Evolutionary conservation across 1,140 invertebrate genomes (phyloP), one percentile per base, ranked within the genome.

Genomic region (Saccostrea cuccullata): DNA sequence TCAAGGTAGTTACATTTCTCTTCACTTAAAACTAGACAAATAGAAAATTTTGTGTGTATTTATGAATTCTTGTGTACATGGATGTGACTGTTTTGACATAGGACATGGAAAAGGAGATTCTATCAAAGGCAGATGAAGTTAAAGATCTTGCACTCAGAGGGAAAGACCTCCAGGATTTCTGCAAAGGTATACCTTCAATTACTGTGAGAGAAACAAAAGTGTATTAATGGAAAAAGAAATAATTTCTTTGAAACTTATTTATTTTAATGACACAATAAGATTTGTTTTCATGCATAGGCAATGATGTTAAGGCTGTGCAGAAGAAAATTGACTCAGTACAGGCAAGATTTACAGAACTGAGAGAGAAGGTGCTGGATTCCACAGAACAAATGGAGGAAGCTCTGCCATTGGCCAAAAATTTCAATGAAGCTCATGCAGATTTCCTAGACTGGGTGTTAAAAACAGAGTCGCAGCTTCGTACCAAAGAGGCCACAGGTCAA

Each of bases 401-500:
- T 0, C 93, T 99, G 86, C 98, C 98, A 2, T 94, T 99, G 20
- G 98, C 99, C 1, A 97, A 98, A 92, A 98, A 98, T 93, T 98
- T 99, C 96, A 98, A 99, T 93, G 97, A 97, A 84, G 97, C 97
- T 82, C 98, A 99, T 94, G 97, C 97, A 90, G 96, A 97, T 84
- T 95, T 99, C 1, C 96, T 97, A 70, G 97, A 98, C 89, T 99
- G 98, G 98, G 98, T 99, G 97, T 96, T 98, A 90, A 97, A 96
- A n/a, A 98, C 98, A 2, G 99, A 99, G 94, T 96, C 97, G 0
- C 97, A 97, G 36, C 94, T 99, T 4, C 89, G 94, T 88, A 91
- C 92, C 30, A 91, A 93, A 85, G 94, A 94, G 56, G 82, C 88
- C 8, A 89, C 87, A 67, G 93, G 92, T 60, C 88, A 88, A n/a